These are phyloP conservation scores for Phylloscopus collybita DNA, from an alignment of 2,797 vertebrate species.

Conservation along the genomic window DNA sequence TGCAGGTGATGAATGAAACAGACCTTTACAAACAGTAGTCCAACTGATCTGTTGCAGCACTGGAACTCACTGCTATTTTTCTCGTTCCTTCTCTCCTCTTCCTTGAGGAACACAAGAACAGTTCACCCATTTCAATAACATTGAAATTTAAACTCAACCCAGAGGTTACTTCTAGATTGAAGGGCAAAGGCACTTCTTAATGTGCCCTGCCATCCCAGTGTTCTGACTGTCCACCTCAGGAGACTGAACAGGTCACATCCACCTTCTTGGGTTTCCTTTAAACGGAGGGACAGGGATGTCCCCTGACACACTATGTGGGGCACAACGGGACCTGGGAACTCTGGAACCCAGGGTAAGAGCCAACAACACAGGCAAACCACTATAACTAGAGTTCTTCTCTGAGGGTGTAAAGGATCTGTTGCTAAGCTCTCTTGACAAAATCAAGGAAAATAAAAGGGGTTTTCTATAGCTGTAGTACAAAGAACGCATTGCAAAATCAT, in stretches of 20 bases:
- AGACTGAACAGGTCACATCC: neutral
- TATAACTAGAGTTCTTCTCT: neutral
- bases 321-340: neutral
- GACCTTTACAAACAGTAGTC: neutral
- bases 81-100: neutral
- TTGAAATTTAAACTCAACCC: neutral
- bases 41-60: neutral
- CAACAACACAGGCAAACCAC: neutral
- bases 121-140: neutral
- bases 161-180: neutral
- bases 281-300: neutral
- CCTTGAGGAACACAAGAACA: neutral
- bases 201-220: neutral
- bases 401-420: neutral
- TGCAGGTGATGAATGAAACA: conserved; percentile 7
- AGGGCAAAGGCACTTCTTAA: neutral
- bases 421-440: neutral
- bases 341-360: neutral
- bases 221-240: neutral
- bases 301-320: neutral
- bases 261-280: neutral
- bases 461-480: neutral
- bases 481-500: neutral
- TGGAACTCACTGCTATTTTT: neutral
- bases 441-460: neutral